phyloP scores from a whole-genome alignment of 2,113 vertebrate genomes.

The Gopherus evgoodei region DNA sequence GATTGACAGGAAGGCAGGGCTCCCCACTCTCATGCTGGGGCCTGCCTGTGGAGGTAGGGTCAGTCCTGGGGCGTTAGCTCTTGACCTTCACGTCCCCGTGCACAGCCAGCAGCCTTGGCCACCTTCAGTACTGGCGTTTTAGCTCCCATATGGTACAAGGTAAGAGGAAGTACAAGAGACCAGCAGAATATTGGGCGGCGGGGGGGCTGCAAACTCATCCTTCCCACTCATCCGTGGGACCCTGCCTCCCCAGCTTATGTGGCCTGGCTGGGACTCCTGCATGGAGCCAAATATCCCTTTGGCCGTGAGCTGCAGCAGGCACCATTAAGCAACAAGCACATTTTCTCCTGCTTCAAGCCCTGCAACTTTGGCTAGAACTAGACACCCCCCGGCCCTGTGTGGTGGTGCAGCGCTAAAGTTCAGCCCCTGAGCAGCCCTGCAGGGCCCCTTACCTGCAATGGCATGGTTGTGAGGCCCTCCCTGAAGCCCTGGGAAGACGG shows the following conservation, averaged over 20 bases:
- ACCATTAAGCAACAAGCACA: accelerated
- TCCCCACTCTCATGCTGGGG: background rate
- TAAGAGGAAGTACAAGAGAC: background rate
- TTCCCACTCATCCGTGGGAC: background rate
- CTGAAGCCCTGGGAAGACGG: constrained; percentile 96
- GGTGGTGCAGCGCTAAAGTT: background rate
- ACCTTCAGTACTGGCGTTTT: background rate
- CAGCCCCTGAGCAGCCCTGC: too few species aligned
- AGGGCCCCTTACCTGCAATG: constrained; percentile 86
- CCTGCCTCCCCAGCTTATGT: background rate
- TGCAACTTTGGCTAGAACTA: background rate
- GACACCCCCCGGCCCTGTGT: too few species aligned
- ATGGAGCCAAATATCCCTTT: background rate
- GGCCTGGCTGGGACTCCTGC: background rate
- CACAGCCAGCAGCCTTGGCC: background rate
- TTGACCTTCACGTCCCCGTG: background rate
- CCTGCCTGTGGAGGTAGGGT: background rate
- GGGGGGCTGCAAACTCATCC: background rate
- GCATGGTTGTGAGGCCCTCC: constrained; percentile 98
- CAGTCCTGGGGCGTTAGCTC: background rate
- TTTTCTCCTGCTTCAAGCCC: background rate
- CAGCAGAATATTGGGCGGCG: background rate
- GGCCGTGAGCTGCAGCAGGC: background rate
- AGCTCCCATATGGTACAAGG: accelerated
- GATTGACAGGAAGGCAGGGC: background rate